A percentile compares a stretch with the other conserved stretches of the same genome.
These are phyloP conservation scores for Montipora cactus DNA, from an alignment of 64 coral and sea anemone genomes.

Conservation along the genomic window DNA sequence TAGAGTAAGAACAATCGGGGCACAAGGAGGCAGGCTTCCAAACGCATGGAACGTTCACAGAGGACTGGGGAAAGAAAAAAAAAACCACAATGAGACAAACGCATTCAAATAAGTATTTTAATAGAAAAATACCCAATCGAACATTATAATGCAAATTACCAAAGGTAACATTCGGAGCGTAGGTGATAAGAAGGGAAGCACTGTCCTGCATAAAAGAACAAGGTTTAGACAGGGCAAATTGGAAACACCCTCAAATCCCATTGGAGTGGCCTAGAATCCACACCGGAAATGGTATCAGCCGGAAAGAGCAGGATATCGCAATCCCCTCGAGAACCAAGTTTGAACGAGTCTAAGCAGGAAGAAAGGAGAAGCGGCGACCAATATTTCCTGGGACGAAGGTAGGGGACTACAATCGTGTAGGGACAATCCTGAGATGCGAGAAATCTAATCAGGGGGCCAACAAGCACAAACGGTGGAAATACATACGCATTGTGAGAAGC, in stretches of 20 bases:
- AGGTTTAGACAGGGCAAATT: not conserved
- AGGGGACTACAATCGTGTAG: not conserved
- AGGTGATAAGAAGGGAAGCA: not conserved
- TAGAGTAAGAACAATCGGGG: conserved; percentile 51
- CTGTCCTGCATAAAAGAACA: not conserved
- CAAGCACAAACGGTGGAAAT: conserved; percentile 51
- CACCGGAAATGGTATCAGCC: not conserved
- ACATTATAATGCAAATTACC: not conserved
- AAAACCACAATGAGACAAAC: not conserved
- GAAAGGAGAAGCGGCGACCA: conserved; percentile 38
- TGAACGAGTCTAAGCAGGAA: not conserved
- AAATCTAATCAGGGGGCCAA: conserved; percentile 35
- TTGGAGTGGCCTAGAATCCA: conserved; percentile 22
- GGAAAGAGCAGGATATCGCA: conserved; percentile 14
- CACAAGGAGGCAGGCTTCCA: conserved; percentile 33
- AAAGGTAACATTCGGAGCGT: not conserved
- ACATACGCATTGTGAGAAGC: conserved; percentile 20
- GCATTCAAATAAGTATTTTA: not conserved
- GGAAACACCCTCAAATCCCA: conserved; percentile 52
- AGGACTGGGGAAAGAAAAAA: not conserved
- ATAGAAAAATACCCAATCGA: not conserved
- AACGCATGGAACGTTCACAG: not conserved
- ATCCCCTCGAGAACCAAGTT: too few relatives aligned
- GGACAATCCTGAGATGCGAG: not conserved
- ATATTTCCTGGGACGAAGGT: not conserved